Base-by-base conservation (phyloP, 1,140 invertebrate species). In the Aleiodes sp. region DNA sequence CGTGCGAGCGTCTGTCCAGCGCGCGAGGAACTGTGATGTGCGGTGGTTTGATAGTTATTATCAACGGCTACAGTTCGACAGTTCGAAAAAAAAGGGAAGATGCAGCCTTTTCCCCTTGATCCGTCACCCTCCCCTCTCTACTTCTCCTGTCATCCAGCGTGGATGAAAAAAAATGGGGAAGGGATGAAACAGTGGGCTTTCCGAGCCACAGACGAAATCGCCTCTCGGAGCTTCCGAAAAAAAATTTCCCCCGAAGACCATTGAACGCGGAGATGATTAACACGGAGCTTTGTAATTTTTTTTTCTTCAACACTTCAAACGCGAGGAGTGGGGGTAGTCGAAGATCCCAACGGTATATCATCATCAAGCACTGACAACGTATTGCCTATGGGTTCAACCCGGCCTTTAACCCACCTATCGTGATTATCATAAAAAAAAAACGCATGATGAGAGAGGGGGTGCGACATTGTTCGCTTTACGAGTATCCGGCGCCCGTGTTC, bases 351-450 rank as follows among this genome's bases (percentile, higher is more conserved):
- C 76, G 73, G 79, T 84, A 83, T 82, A 84, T 83, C 82, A 84
- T 84, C 81, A 84, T 84, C 78, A 82, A 82, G 78, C 72, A 28
- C 37, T 84, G 82, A 83, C 81, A 81, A 76, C 75, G 73, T 16
- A 52, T 21, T 52, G 46, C 46, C 46, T 52, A 52, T 52, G 46
- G 21, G 19, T 21, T 21, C 26, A 9, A 52, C 46, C 21, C 46
- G 46, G 46, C 46, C 46, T 21, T 52, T 52, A 52, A 16, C 41
- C 41, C 14, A 19, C 41, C 41, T 46, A 46, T 52, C 46, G 14
- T 52, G 19, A 52, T 24, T 52, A 52, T 52, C 21, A 52, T 19
- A 2, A 21, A 24, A 21, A n/a, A n/a, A n/a, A n/a, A n/a, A n/a
- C n/a, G n/a, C n/a, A n/a, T n/a, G n/a, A n/a, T n/a, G 46, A 16